Evolutionary conservation across 2,113 vertebrate genomes (phyloP).

Genomic region (Australoheros scitulus): DNA sequence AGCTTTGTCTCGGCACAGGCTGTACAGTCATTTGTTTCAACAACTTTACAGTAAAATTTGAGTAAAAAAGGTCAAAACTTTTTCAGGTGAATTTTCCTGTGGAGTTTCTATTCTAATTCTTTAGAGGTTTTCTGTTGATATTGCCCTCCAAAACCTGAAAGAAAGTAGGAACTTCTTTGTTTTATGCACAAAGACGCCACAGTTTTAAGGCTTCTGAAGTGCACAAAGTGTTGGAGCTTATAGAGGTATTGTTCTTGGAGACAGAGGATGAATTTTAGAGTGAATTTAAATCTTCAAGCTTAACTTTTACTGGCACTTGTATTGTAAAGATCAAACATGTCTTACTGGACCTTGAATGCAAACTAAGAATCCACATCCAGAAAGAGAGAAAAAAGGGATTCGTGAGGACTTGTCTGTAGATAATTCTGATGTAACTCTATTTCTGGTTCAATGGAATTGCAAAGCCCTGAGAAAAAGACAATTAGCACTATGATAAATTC

Average conservation of each 20-base stretch:
- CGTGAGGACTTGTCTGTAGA: conserved; percentile 35
- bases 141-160: conserved; percentile 65
- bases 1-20: conserved; percentile 60
- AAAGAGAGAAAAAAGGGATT: conserved; percentile 41
- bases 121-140: conserved; percentile 65
- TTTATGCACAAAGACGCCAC: conserved; percentile 68
- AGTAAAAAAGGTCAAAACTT: conserved; percentile 49
- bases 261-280: conserved; percentile 73
- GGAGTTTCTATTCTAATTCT: conserved; percentile 52
- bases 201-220: conserved; percentile 77
- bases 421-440: conserved; percentile 55
- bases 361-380: conserved; percentile 59
- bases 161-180: conserved; percentile 67
- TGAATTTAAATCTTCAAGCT: conserved; percentile 75
- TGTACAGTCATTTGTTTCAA: conserved; percentile 63
- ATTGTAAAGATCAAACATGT: conserved; percentile 76
- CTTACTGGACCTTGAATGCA: conserved; percentile 71
- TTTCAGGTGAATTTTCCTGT: conserved; percentile 55
- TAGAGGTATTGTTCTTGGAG: conserved; percentile 68
- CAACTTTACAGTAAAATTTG: conserved; percentile 59
- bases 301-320: conserved; percentile 70
- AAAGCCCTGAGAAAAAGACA: conserved; percentile 32
- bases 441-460: conserved; percentile 30
- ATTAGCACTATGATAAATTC: conserved; percentile 38
- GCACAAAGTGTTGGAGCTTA: conserved; percentile 78